phyloP scores from a whole-genome alignment of 2,113 vertebrate genomes.

The Triplophysa rosa region DNA sequence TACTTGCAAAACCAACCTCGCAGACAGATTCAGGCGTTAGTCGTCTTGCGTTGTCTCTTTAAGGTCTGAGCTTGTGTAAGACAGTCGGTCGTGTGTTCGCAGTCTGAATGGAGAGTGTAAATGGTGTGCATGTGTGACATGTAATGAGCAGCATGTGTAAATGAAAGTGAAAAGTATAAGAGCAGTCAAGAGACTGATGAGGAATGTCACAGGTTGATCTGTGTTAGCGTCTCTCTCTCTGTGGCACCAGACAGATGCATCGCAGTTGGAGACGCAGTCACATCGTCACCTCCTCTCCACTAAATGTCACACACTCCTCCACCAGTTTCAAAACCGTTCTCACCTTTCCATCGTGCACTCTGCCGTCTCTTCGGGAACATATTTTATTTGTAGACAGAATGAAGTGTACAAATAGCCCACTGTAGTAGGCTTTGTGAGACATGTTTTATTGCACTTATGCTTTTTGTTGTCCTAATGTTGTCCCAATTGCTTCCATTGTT shows the following conservation, averaged over 20 bases:
- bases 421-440: too few species aligned
- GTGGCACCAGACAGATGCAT: slow-evolving; percentile 43
- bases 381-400: background rate
- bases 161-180: slow-evolving; percentile 4
- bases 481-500: too few species aligned
- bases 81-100: too few species aligned
- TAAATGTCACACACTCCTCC: slow-evolving; percentile 45
- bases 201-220: slow-evolving; percentile 36
- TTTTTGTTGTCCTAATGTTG: too few species aligned
- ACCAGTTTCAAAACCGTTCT: slow-evolving; percentile 10
- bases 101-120: background rate
- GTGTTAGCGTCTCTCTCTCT: slow-evolving; percentile 11
- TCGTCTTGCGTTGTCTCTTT: too few species aligned
- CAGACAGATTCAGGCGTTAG: too few species aligned
- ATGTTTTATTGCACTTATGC: too few species aligned
- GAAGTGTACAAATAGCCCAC: too few species aligned
- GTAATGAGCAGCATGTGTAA: slow-evolving; percentile 16
- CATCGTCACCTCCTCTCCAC: slow-evolving; percentile 33
- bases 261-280: slow-evolving; percentile 33
- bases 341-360: background rate
- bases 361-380: background rate
- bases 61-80: too few species aligned
- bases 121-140: background rate
- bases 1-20: too few species aligned
- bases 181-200: slow-evolving; percentile 5